These are phyloP conservation scores for Scotopteryx bipunctaria DNA, from an alignment of 2,888 invertebrate species.

Conservation along the genomic window DNA sequence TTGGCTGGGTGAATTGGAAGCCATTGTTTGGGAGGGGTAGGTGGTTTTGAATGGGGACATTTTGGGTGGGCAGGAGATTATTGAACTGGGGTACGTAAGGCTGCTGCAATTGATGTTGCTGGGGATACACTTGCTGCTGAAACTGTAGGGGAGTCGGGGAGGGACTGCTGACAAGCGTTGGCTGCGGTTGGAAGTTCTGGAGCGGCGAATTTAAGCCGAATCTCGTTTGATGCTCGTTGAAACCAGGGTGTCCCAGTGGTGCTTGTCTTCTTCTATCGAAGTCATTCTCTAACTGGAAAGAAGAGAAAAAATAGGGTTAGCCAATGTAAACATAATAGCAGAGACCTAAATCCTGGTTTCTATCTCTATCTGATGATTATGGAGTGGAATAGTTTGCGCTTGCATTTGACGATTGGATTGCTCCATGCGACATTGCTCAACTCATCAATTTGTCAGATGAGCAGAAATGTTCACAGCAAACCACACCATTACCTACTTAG, in stretches of 20 bases:
- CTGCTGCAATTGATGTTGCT: constrained; percentile 53
- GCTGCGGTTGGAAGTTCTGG: constrained; percentile 67
- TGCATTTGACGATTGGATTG: constrained; percentile 6
- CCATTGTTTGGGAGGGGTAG: constrained; percentile 53
- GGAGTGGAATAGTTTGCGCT: background rate
- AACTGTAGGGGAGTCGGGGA: constrained; percentile 63
- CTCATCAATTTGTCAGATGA: constrained; percentile 22
- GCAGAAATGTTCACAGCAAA: constrained; percentile 28
- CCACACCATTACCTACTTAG: constrained; percentile 29
- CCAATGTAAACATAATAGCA: too few relatives aligned
- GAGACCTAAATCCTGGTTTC: too few relatives aligned
- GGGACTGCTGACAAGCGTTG: constrained; percentile 55
- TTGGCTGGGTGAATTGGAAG: constrained; percentile 62
- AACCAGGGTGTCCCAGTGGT: constrained; percentile 65
- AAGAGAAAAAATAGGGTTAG: constrained; percentile 36
- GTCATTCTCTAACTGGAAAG: constrained; percentile 78
- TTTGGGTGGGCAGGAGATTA: constrained; percentile 58
- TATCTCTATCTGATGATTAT: too few relatives aligned
- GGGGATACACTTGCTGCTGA: constrained; percentile 51
- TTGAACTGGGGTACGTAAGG: constrained; percentile 73
- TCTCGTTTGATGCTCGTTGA: constrained; percentile 76
- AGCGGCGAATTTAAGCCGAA: constrained; percentile 73
- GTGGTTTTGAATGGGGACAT: constrained; percentile 54
- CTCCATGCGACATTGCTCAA: constrained; percentile 25
- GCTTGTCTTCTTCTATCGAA: constrained; percentile 76